phyloP scores from a whole-genome alignment of 1,140 invertebrate species.

The Megathymus violae region DNA sequence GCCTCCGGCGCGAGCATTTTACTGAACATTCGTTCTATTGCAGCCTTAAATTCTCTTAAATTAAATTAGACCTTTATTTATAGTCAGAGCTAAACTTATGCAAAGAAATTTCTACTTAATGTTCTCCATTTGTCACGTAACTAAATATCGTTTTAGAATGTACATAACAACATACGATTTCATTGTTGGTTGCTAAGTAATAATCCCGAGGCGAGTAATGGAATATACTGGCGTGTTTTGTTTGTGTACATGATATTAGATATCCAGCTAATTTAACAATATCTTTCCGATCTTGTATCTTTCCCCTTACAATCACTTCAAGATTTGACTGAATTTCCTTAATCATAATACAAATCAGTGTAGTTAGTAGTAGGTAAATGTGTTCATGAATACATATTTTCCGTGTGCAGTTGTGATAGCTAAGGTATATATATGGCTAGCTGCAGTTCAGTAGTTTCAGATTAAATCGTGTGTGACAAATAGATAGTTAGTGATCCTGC shows the following conservation, averaged over 20 bases:
- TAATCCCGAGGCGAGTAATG: slow-evolving; percentile 5
- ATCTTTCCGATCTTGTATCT: too few species aligned
- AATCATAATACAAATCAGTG: too few species aligned
- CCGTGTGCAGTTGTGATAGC: too few species aligned
- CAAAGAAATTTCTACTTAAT: slow-evolving; percentile 14
- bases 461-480: too few species aligned
- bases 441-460: too few species aligned
- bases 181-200: slow-evolving; percentile 13
- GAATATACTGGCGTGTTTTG: background rate
- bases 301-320: too few species aligned
- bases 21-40: background rate
- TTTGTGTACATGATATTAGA: background rate
- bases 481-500: too few species aligned
- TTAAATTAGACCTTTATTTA: slow-evolving; percentile 19
- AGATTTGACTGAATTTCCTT: too few species aligned
- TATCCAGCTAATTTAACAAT: slow-evolving; percentile 1
- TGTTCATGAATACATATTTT: too few species aligned
- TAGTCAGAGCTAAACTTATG: slow-evolving; percentile 12
- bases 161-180: slow-evolving; percentile 10
- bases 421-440: too few species aligned
- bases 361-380: too few species aligned
- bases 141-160: slow-evolving; percentile 12
- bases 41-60: slow-evolving; percentile 20
- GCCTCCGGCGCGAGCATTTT: background rate
- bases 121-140: slow-evolving; percentile 10